Evolutionary conservation across 2,113 vertebrate genomes (phyloP).

Genomic region (Gasterosteus nipponicus): DNA sequence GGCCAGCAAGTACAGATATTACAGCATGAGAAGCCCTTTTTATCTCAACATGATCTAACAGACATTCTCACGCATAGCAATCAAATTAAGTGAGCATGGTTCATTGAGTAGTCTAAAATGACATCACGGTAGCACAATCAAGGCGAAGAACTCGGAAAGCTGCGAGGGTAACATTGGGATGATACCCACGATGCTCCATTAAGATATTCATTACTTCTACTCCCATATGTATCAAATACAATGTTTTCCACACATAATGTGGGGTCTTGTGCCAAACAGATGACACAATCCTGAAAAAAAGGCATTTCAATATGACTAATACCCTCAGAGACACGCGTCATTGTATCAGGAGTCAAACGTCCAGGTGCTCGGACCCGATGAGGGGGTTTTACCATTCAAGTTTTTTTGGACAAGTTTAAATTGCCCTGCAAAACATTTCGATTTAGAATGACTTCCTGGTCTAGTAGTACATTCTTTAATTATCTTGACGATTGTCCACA

Average conservation of each 20-base stretch:
- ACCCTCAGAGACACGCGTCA: neutral
- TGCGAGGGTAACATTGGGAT: neutral
- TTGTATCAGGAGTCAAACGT: slow-evolving; percentile 19
- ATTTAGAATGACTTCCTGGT: slow-evolving; percentile 41
- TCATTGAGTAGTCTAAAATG: slow-evolving; percentile 46
- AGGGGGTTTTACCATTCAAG: slow-evolving; percentile 31
- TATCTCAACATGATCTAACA: slow-evolving; percentile 40
- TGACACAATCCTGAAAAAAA: neutral
- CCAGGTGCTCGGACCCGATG: neutral
- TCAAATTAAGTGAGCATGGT: slow-evolving; percentile 61
- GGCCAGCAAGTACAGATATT: slow-evolving; percentile 43
- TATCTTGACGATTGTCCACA: slow-evolving; percentile 47
- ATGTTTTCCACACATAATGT: slow-evolving; percentile 16
- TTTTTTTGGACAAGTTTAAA: slow-evolving; percentile 22
- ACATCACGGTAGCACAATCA: slow-evolving; percentile 44
- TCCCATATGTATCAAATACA: neutral
- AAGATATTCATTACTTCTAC: neutral
- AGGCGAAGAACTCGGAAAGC: slow-evolving; percentile 14
- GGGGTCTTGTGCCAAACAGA: slow-evolving; percentile 3
- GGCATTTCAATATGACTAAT: neutral
- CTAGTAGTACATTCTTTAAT: slow-evolving; percentile 31
- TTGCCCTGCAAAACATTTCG: slow-evolving; percentile 23
- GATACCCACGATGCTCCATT: neutral
- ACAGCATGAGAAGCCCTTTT: slow-evolving; percentile 54
- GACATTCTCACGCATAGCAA: slow-evolving; percentile 53